Percentiles rank a stretch among this genome's conserved stretches.
Evolutionary conservation across 2,797 vertebrate species (phyloP).

Genomic region (Hemitrygon akajei): DNA sequence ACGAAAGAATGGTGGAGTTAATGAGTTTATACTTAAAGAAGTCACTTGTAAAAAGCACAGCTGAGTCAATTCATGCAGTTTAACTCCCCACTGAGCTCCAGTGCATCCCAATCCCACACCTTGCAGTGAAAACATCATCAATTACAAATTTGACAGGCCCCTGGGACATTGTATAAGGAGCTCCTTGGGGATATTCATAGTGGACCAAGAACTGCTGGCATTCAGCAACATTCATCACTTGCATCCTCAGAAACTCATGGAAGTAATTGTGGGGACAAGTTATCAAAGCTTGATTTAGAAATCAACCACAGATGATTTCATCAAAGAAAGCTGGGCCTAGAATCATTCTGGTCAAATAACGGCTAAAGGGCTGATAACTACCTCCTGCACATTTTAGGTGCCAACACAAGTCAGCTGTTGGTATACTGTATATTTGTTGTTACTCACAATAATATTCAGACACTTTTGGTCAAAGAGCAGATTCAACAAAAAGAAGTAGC

Average conservation of each 20-base stretch:
- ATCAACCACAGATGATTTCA: constrained; percentile 50
- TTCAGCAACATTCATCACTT: constrained; percentile 62
- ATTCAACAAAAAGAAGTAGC: background rate
- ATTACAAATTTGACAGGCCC: constrained; percentile 77
- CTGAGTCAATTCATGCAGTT: constrained; percentile 70
- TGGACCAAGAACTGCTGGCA: constrained; percentile 56
- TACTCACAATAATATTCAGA: background rate
- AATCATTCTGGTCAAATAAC: background rate
- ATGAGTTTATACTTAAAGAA: constrained; percentile 66
- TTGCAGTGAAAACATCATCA: constrained; percentile 92
- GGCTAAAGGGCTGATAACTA: background rate
- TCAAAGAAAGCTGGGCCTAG: constrained; percentile 46
- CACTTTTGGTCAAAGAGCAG: background rate
- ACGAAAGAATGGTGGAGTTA: constrained; percentile 56
- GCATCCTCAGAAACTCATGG: constrained; percentile 51
- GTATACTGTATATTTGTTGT: background rate
- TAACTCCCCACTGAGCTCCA: constrained; percentile 56
- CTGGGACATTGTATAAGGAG: constrained; percentile 66
- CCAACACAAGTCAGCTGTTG: background rate
- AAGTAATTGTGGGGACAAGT: constrained; percentile 50
- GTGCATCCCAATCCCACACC: constrained; percentile 68
- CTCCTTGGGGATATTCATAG: constrained; percentile 70
- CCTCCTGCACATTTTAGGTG: background rate
- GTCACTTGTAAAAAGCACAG: constrained; percentile 66
- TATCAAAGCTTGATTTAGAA: constrained; percentile 48